These are phyloP conservation scores for Dendroctonus ponderosae DNA, from an alignment of 1,140 invertebrate genomes.

Conservation along the genomic window DNA sequence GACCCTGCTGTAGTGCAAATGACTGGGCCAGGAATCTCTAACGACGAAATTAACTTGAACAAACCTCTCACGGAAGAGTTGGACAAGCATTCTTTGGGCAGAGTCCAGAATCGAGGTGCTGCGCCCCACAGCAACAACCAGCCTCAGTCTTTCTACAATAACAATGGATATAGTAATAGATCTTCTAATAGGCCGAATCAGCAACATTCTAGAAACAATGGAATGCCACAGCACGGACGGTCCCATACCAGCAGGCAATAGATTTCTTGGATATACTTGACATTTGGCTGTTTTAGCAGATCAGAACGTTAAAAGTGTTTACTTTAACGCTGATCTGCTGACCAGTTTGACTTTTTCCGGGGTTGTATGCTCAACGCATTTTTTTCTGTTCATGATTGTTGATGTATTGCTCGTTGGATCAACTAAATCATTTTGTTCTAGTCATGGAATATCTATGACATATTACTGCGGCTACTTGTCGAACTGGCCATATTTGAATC, in stretches of 20 bases:
- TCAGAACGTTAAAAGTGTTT: too few relatives aligned
- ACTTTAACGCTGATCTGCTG: too few relatives aligned
- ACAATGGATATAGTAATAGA: constrained; percentile 44
- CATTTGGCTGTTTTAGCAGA: too few relatives aligned
- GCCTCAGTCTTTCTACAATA: constrained; percentile 45
- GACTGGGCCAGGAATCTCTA: constrained; percentile 6
- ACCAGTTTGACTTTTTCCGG: too few relatives aligned
- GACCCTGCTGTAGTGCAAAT: constrained; percentile 16
- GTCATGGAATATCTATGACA: too few relatives aligned
- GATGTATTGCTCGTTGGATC: too few relatives aligned
- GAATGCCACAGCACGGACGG: constrained; percentile 21
- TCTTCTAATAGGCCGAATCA: constrained; percentile 26
- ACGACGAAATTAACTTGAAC: constrained; percentile 10
- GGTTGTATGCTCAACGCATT: too few relatives aligned
- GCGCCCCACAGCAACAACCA: constrained; percentile 39
- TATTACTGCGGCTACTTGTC: too few relatives aligned
- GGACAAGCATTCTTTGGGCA: constrained; percentile 34
- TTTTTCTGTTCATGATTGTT: too few relatives aligned
- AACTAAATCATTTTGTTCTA: too few relatives aligned
- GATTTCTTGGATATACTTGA: neutral
- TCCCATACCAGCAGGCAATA: constrained; percentile 28
- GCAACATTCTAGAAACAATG: constrained; percentile 31
- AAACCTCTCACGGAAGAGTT: constrained; percentile 24
- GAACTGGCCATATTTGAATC: too few relatives aligned
- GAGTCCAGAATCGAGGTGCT: constrained; percentile 18